phyloP scores from a whole-genome alignment of 2,113 vertebrate genomes.

The Rhea pennata region DNA sequence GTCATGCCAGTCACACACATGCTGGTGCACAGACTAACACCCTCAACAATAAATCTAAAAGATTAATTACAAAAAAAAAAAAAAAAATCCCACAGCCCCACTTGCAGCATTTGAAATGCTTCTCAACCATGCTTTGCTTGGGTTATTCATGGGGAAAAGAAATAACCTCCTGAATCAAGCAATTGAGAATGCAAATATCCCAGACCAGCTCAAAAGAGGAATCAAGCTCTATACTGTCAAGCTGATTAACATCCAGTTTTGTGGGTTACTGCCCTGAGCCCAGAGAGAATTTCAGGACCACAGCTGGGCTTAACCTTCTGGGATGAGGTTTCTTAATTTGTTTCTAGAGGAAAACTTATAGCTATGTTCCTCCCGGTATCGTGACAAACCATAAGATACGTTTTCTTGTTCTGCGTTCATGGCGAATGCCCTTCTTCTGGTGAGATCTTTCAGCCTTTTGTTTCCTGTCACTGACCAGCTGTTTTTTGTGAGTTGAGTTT shows the following conservation, averaged over 20 bases:
- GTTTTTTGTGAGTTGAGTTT: conserved; percentile 52
- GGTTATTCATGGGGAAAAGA: conserved; percentile 60
- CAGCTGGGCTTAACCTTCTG: background rate
- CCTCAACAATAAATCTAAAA: conserved; percentile 63
- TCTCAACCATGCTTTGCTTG: background rate
- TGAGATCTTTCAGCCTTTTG: conserved; percentile 57
- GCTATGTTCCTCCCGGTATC: background rate
- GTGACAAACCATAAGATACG: background rate
- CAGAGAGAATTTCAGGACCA: background rate
- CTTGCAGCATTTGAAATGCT: conserved; percentile 37
- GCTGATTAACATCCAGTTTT: conserved; percentile 20
- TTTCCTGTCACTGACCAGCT: conserved; percentile 50
- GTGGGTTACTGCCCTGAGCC: background rate
- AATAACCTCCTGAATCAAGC: conserved; percentile 56
- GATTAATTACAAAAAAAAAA: conserved; percentile 56
- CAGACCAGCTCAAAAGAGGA: conserved; percentile 44
- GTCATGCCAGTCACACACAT: conserved; percentile 63
- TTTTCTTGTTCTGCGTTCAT: background rate
- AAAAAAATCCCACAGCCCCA: conserved; percentile 22
- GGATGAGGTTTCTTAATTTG: conserved; percentile 13
- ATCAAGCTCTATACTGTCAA: conserved; percentile 7
- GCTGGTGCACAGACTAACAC: conserved; percentile 54
- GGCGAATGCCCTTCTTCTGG: background rate
- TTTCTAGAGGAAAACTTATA: background rate
- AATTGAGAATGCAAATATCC: conserved; percentile 67